phyloP scores from a whole-genome alignment of 2,113 vertebrate species.

The Melierax canorus region DNA sequence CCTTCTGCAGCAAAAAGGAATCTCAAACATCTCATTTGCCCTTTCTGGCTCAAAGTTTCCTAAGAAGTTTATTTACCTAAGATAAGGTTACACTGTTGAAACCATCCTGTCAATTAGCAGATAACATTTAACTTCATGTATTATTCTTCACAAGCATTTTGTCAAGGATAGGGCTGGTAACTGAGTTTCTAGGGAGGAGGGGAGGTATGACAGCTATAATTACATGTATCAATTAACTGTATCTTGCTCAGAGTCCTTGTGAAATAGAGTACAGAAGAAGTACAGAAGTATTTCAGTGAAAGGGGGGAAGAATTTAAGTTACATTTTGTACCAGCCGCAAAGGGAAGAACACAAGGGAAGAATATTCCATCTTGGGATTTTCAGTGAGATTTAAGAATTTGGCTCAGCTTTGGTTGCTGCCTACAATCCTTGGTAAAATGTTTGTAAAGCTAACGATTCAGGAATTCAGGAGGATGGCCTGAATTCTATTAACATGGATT shows the following conservation, averaged over 20 bases:
- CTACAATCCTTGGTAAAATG: neutral
- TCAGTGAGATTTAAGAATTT: neutral
- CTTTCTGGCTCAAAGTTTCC: neutral
- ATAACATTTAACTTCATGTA: conserved; percentile 18
- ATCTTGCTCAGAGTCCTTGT: neutral
- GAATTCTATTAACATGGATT: neutral
- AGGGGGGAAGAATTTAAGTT: neutral
- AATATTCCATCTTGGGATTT: neutral
- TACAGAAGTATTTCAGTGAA: neutral
- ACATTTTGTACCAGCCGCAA: neutral
- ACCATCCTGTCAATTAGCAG: conserved; percentile 10
- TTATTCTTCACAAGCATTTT: conserved; percentile 8
- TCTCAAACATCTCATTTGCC: conserved; percentile 1
- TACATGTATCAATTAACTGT: neutral
- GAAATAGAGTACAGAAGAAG: neutral
- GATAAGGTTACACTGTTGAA: conserved; percentile 10
- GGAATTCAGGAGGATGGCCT: neutral
- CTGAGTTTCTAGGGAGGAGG: neutral
- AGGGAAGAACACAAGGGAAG: neutral
- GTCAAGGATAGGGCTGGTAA: neutral
- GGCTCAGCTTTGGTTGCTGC: neutral
- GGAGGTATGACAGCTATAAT: neutral
- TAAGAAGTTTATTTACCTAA: conserved; percentile 7
- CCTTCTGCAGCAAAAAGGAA: conserved; percentile 5
- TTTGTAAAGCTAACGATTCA: neutral